These are phyloP conservation scores for Cladorhizidae sp. DNA, from an alignment of 37 sponge, comb jelly and placozoan species.

Conservation along the genomic window DNA sequence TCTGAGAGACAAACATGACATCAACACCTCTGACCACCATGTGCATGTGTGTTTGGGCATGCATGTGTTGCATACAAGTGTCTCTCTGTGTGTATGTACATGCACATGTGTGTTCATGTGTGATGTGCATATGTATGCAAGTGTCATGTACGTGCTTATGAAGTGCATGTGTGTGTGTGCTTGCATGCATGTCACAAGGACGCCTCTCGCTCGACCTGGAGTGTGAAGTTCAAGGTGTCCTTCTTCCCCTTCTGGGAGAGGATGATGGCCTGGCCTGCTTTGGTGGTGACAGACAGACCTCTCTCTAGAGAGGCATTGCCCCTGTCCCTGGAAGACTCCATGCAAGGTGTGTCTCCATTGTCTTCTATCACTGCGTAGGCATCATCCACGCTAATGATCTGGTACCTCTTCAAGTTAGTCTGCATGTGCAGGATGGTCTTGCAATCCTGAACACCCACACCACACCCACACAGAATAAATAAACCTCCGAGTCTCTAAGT, in stretches of 20 bases:
- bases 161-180: not conserved
- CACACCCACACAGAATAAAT: no score
- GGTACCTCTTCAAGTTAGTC: slow-evolving; percentile 52
- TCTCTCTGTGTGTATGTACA: not conserved
- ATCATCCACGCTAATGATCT: slow-evolving; percentile 55
- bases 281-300: slow-evolving; percentile 32
- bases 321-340: slow-evolving; percentile 1
- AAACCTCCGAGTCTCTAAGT: no score
- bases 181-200: not conserved
- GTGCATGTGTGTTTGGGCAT: not conserved
- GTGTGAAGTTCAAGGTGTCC: slow-evolving; percentile 51
- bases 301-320: slow-evolving; percentile 36
- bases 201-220: slow-evolving; percentile 26
- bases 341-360: slow-evolving; percentile 7
- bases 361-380: slow-evolving; percentile 57
- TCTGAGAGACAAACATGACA: not conserved
- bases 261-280: slow-evolving; percentile 35
- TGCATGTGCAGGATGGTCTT: slow-evolving; percentile 78
- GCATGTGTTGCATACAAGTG: not conserved
- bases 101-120: not conserved
- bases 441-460: slow-evolving; percentile 42
- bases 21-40: not conserved
- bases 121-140: not conserved
- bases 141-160: no score
- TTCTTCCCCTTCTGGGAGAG: slow-evolving; percentile 65